These are phyloP conservation scores for Catostomus latipinnis DNA, from an alignment of 2,797 vertebrate genomes.

Conservation along the genomic window DNA sequence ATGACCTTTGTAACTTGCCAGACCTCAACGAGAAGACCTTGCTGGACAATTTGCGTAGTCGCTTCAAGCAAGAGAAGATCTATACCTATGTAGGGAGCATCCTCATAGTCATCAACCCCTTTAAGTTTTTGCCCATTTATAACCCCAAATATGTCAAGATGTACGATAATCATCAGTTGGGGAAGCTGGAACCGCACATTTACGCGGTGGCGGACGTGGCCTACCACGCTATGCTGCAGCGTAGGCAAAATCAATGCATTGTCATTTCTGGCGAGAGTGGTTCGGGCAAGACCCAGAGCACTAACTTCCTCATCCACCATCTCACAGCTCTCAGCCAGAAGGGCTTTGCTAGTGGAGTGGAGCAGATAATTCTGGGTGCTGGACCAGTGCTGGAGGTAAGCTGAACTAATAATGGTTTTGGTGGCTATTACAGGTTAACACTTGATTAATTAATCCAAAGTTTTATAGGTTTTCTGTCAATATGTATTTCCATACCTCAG, in stretches of 20 bases:
- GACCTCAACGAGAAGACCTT: slow-evolving; percentile 95
- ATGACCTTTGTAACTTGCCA: slow-evolving; percentile 91
- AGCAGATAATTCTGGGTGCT: slow-evolving; percentile 98
- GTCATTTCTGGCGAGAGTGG: slow-evolving; percentile 99
- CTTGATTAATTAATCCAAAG: no score
- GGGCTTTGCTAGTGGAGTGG: slow-evolving; percentile 97
- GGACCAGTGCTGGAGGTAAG: slow-evolving; percentile 98
- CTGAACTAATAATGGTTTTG: no score
- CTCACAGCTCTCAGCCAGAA: slow-evolving; percentile 98
- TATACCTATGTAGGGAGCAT: slow-evolving; percentile 98
- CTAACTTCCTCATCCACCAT: slow-evolving; percentile 99
- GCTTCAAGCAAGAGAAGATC: slow-evolving; percentile 96
- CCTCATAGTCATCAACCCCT: slow-evolving; percentile 96
- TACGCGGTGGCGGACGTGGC: slow-evolving; percentile 97
- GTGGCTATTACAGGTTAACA: no score
- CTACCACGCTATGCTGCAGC: slow-evolving; percentile 96
- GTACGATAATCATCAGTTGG: slow-evolving; percentile 97
- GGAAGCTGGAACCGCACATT: slow-evolving; percentile 94
- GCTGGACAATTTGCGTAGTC: slow-evolving; percentile 93
- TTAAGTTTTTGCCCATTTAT: slow-evolving; percentile 98
- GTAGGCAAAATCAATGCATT: slow-evolving; percentile 93
- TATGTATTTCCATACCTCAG: no score
- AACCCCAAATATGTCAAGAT: slow-evolving; percentile 99
- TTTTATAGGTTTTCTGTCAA: no score
- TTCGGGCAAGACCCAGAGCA: slow-evolving; percentile 98